Evolutionary conservation across 2,797 vertebrate genomes (phyloP), one percentile per base, ranked within the genome.

Genomic region (Hybognathus amarus): DNA sequence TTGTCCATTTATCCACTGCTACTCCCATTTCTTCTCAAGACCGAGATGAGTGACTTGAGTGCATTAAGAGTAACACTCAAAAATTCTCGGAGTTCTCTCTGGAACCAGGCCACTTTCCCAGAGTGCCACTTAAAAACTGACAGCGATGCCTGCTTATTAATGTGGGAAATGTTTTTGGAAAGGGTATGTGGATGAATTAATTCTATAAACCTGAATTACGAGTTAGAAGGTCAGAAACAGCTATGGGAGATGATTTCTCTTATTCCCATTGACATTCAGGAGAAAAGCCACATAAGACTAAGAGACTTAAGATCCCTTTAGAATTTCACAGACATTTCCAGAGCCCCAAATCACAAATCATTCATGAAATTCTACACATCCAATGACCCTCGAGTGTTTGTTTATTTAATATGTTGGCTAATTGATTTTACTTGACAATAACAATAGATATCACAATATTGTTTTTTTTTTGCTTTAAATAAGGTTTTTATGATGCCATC

Each of bases 91-190:
- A 77, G 61, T 79, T 87, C 76, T 70, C 47, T 67, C 82, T 86
- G 84, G 84, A 89, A 84, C 40, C 45, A 69, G 59, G 85, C 82
- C 76, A 63, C 63, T 89, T 88, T 89, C 87, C 87, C 85, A 86
- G 85, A 85, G 66, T 83, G 36, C 63, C 85, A 69, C 69, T 69
- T 82, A 52, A 75, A 82, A 82, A 86, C 80, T 52, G 77, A 80
- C 83, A 83, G 56, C 77, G 66, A 75, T 56, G 52, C 38, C 47
- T 45, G 70, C 63, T 77, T 77, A 63, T 74, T 81, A 84, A 86
- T 85, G 80, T 87, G 85, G 75, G 84, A 86, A 83, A 70, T 22
- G 64, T 80, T 73, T 85, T 80, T 80, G 85, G 78, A 84, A 85
- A 84, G 54, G 42, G 67, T 82, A 87, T 87, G 24, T 77, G 68